A percentile compares a stretch with the other conserved stretches of the same genome.
Evolutionary conservation across 2,888 invertebrate genomes (phyloP).

Genomic region (Toxonevra muliebris): DNA sequence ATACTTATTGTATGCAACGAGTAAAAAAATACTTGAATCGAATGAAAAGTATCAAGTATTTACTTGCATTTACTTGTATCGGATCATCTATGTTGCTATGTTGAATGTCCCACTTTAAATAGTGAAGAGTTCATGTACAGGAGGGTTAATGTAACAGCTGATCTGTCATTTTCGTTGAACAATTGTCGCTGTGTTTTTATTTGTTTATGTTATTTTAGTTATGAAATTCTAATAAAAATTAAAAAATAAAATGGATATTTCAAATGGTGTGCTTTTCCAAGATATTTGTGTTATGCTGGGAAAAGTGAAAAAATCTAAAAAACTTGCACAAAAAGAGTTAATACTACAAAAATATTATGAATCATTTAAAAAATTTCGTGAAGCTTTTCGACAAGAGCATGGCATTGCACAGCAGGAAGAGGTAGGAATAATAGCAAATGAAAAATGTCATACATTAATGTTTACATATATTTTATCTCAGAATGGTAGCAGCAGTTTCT

Average conservation of each 20-base stretch:
- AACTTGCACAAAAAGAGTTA: conserved; percentile 48
- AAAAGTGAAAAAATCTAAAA: conserved; percentile 49
- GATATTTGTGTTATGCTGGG: conserved; percentile 59
- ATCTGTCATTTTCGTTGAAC: too few relatives aligned
- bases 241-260: conserved; percentile 50
- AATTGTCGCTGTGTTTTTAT: too few relatives aligned
- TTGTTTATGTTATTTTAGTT: too few relatives aligned
- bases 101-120: too few relatives aligned
- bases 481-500: conserved; percentile 70
- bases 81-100: too few relatives aligned
- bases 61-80: too few relatives aligned
- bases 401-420: conserved; percentile 32
- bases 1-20: too few relatives aligned
- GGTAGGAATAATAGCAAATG: conserved; percentile 29
- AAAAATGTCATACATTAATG: not conserved
- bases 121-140: too few relatives aligned
- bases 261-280: conserved; percentile 54
- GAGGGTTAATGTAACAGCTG: too few relatives aligned
- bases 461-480: conserved; percentile 45
- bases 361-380: conserved; percentile 55
- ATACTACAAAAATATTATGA: conserved; percentile 55
- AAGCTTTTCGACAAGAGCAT: conserved; percentile 46
- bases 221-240: too few relatives aligned
- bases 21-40: too few relatives aligned
- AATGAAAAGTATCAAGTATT: too few relatives aligned